Evolutionary conservation across 2,113 vertebrate species (phyloP).

Genomic region (Triplophysa rosa): DNA sequence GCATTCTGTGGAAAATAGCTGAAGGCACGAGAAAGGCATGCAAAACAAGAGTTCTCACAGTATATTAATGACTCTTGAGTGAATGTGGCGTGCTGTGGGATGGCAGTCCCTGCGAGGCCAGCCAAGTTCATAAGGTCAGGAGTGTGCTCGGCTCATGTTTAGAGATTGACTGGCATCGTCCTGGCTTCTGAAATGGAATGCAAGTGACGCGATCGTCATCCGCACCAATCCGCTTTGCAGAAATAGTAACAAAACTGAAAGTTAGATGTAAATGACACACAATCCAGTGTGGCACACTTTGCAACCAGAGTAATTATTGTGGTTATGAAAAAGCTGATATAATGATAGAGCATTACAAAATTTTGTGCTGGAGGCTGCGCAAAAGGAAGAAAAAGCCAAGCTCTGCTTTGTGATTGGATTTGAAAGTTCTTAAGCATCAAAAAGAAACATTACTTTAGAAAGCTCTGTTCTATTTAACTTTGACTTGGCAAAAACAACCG

Average conservation of each 20-base stretch:
- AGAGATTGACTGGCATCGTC: neutral
- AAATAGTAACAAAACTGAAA: slow-evolving; percentile 5
- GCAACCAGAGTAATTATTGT: slow-evolving; percentile 69
- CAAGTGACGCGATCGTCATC: slow-evolving; percentile 37
- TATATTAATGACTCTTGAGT: slow-evolving; percentile 60
- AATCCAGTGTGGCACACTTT: slow-evolving; percentile 55
- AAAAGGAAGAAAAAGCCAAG: slow-evolving; percentile 53
- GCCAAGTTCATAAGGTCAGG: slow-evolving; percentile 58
- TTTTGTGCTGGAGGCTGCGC: slow-evolving; percentile 66
- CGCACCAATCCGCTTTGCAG: slow-evolving; percentile 18
- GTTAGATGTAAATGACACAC: slow-evolving; percentile 36
- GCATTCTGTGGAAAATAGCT: slow-evolving; percentile 65
- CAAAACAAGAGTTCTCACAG: slow-evolving; percentile 64
- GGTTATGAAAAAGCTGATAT: slow-evolving; percentile 67
- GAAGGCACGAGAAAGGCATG: slow-evolving; percentile 66
- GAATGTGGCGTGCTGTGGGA: slow-evolving; percentile 53
- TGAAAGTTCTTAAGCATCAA: slow-evolving; percentile 23
- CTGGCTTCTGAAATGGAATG: neutral
- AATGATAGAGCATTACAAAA: slow-evolving; percentile 70
- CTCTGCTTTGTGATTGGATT: slow-evolving; percentile 62
- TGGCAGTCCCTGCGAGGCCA: slow-evolving; percentile 43
- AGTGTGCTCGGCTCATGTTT: neutral
- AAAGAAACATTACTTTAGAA: slow-evolving; percentile 25
- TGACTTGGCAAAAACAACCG: neutral
- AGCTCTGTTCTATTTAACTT: slow-evolving; percentile 45